These are phyloP conservation scores for Adoxophyes honmai DNA, from an alignment of 1,140 invertebrate species.

Conservation along the genomic window DNA sequence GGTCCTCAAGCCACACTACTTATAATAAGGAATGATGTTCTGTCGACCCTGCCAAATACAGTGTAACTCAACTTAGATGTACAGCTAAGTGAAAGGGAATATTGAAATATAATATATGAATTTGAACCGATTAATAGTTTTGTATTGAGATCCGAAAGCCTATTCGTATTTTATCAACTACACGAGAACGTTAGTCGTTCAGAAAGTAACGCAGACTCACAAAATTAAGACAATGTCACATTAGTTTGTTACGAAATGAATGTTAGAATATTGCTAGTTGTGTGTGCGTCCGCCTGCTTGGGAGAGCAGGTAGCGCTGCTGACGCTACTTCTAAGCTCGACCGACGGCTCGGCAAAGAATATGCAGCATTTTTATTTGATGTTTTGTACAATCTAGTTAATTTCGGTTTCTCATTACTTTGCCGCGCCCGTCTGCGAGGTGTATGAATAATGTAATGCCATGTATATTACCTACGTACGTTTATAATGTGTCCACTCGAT, in stretches of 20 bases:
- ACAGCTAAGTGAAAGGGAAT: constrained; percentile 3
- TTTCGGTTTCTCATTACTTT: too few relatives aligned
- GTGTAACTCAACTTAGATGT: constrained; percentile 4
- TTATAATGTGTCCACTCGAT: constrained; percentile 3
- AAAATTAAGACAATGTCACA: background rate
- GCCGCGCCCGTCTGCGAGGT: background rate
- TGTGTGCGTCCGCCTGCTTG: constrained; percentile 5
- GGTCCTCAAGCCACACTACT: background rate
- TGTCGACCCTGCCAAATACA: constrained; percentile 10
- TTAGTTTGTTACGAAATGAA: constrained; percentile 11
- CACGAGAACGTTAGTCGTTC: too few relatives aligned
- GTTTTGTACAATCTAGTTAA: too few relatives aligned
- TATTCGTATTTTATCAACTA: too few relatives aligned
- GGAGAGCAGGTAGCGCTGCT: background rate
- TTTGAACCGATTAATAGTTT: background rate
- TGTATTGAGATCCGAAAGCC: too few relatives aligned
- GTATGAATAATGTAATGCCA: constrained; percentile 1
- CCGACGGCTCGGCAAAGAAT: too few relatives aligned
- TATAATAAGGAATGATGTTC: constrained; percentile 3
- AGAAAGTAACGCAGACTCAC: too few relatives aligned
- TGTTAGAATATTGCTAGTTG: constrained; percentile 14
- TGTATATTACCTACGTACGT: background rate
- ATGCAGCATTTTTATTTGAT: too few relatives aligned
- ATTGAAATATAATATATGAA: background rate
- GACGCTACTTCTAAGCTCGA: background rate